Evolutionary conservation across 2,888 invertebrate species (phyloP), one percentile per base, ranked within the genome.

Genomic region (Ariolimax columbianus): DNA sequence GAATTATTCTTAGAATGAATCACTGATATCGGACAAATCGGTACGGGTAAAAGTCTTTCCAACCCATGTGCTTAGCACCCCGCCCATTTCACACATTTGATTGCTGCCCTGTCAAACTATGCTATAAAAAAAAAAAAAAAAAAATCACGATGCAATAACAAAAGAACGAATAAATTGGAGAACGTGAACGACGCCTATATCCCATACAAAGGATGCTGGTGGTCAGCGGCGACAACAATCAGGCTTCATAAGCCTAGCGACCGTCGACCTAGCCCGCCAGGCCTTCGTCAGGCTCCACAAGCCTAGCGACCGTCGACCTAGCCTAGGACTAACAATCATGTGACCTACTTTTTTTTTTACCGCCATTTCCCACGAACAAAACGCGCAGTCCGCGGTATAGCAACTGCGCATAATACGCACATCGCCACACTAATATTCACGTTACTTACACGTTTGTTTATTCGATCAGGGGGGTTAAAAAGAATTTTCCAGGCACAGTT

Each of bases 291-390:
- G 63, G 63, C 30, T n/a, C n/a, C 72, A 72, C 72, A 40, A 38
- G n/a, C 40, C 40, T 72, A 40, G 40, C 38, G 7, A n/a, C n/a
- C n/a, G 55, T 30, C 63, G 63, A 78, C 78, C 78, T 63, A 63
- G 59, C 63, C 78, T 78, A 63, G 0, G 78, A 55, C 40, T 38
- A n/a, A 66, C 47, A 40, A 79, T 66, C 66, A 66, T 30, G 68
- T 80, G 80, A 80, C 80, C 80, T 80, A 43, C 79, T 79, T 47
- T 70, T 79, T 47, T 70, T 73, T 79, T 80, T 80, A 68, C 80
- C 80, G 80, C 80, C 80, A 68, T 68, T 80, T 80, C 70, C 47
- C 47, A 47, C 43, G n/a, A n/a, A n/a, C n/a, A n/a, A 47, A 68
- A 80, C 47, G 51, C 68, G 70, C 26, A 43, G 70, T n/a, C 30